Evolutionary conservation across 92 coral and sea anemone species (phyloP).

Genomic region (Plumapathes pennacea): DNA sequence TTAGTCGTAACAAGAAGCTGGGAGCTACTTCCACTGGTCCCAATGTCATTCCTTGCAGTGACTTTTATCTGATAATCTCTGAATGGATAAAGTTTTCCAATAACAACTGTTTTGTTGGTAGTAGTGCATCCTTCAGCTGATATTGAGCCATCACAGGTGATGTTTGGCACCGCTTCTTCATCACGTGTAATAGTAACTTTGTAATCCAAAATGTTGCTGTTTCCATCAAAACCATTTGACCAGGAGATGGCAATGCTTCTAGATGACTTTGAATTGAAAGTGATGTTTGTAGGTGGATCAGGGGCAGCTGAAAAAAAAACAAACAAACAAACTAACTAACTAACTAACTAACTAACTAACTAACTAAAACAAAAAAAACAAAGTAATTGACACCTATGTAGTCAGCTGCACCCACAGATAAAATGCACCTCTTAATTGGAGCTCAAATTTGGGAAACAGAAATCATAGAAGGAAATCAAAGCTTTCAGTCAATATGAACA

Average conservation of each 20-base stretch:
- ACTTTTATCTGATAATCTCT: conserved; percentile 10
- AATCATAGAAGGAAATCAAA: no score
- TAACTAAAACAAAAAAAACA: no score
- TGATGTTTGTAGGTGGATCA: conserved; percentile 11
- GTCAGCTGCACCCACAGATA: no score
- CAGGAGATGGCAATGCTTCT: conserved; percentile 21
- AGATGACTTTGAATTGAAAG: not conserved
- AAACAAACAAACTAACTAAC: no score
- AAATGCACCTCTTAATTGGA: no score
- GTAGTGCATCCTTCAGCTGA: not conserved
- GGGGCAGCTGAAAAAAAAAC: conserved; percentile 4
- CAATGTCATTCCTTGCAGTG: conserved; percentile 27
- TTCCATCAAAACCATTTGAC: conserved; percentile 38
- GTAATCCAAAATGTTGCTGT: conserved; percentile 14
- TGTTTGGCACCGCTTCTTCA: not conserved
- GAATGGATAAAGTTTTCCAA: conserved; percentile 10
- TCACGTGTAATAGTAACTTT: conserved; percentile 4
- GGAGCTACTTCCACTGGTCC: conserved; percentile 10
- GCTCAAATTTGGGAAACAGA: no score
- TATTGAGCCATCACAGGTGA: conserved; percentile 4
- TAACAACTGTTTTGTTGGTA: conserved; percentile 1
- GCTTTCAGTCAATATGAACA: no score
- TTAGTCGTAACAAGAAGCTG: not conserved
- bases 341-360: no score
- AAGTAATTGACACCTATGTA: no score